Evolutionary conservation across 2,113 vertebrate species (phyloP).

Genomic region (Sciurus niger): DNA sequence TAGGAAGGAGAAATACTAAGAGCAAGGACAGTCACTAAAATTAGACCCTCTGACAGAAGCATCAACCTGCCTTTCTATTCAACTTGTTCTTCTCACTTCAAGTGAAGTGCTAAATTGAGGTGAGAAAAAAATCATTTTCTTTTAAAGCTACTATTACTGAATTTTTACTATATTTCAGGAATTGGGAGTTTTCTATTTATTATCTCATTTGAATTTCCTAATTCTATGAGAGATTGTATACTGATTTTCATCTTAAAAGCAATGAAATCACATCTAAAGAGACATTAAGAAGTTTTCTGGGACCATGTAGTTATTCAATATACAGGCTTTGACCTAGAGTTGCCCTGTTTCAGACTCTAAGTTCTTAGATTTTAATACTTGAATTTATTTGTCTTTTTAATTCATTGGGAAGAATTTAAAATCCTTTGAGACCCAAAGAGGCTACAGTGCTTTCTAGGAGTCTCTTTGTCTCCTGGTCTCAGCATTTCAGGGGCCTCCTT

Average conservation of each 20-base stretch:
- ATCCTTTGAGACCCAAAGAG: background rate
- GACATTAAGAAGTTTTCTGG: background rate
- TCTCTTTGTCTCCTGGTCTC: fast-evolving
- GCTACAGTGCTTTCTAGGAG: background rate
- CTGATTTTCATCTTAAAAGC: background rate
- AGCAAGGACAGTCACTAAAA: background rate
- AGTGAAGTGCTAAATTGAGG: background rate
- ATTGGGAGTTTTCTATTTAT: background rate
- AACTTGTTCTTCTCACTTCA: background rate
- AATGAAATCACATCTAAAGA: background rate
- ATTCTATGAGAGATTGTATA: background rate
- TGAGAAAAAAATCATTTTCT: background rate
- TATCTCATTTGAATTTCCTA: conserved; percentile 14
- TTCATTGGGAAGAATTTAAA: background rate
- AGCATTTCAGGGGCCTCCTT: background rate
- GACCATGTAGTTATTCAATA: background rate
- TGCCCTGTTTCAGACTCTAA: background rate
- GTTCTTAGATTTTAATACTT: background rate
- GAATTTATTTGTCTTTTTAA: background rate
- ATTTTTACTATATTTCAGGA: background rate
- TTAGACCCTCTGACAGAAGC: background rate
- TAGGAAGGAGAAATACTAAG: conserved; percentile 1
- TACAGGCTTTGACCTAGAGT: background rate
- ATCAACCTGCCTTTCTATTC: background rate
- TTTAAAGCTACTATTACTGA: background rate